These are phyloP conservation scores for Atherinosoma microstoma DNA, from an alignment of 2,797 vertebrate genomes.

Conservation along the genomic window DNA sequence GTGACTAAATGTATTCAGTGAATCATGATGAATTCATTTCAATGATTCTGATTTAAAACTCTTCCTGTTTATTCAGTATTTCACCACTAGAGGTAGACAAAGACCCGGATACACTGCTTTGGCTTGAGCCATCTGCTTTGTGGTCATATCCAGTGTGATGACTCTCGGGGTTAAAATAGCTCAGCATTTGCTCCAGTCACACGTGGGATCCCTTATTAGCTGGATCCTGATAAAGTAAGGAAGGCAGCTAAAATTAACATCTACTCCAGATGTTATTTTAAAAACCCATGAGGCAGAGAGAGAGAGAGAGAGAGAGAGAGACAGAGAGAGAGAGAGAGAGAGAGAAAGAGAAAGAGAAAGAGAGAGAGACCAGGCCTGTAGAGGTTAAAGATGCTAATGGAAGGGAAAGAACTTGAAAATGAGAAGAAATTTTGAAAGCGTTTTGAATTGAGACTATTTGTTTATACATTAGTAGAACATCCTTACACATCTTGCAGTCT, in stretches of 20 bases:
- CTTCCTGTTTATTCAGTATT: slow-evolving; percentile 3
- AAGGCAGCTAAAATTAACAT: slow-evolving; percentile 39
- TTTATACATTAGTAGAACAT: slow-evolving; percentile 8
- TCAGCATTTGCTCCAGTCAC: slow-evolving; percentile 50
- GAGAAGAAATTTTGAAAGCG: background rate
- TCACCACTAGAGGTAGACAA: slow-evolving; percentile 74
- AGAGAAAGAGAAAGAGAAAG: too few relatives aligned
- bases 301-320: too few relatives aligned
- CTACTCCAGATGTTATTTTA: slow-evolving; percentile 24
- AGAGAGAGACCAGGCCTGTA: background rate
- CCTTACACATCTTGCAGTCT: background rate
- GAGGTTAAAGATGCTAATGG: background rate
- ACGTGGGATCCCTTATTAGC: slow-evolving; percentile 22
- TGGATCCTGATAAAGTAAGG: slow-evolving; percentile 47
- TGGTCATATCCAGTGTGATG: slow-evolving; percentile 9
- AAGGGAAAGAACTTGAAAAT: background rate
- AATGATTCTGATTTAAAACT: background rate
- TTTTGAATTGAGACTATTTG: background rate
- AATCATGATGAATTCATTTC: background rate
- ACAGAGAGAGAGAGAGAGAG: too few relatives aligned
- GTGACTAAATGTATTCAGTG: background rate
- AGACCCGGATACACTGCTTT: slow-evolving; percentile 18
- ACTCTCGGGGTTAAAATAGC: slow-evolving; percentile 62
- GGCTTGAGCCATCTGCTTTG: background rate
- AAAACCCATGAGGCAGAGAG: slow-evolving; percentile 7